Conservation (phyloP, 1,140 invertebrate species). For the Trachymyrmex cornetzi region DNA sequence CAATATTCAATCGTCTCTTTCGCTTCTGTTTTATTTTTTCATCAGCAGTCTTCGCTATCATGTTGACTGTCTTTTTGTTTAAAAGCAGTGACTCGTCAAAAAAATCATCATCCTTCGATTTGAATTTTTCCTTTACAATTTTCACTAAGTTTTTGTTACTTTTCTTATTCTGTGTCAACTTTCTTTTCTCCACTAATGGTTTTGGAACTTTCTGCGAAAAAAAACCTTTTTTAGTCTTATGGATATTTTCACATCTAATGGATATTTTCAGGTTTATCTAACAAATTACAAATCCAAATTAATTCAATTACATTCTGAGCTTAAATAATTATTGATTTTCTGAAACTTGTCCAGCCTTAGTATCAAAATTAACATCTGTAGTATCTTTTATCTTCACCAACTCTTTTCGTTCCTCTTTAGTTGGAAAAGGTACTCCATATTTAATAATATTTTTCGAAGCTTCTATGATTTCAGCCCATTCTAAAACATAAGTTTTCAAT, state of each 20-base stretch:
- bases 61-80: too few relatives aligned
- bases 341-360: too few relatives aligned
- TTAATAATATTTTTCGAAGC: constrained; percentile 4
- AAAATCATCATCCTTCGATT: not conserved
- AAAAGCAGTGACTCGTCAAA: not conserved
- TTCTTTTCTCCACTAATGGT: not conserved
- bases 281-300: too few relatives aligned
- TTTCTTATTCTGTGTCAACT: not conserved
- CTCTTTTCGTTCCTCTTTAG: not conserved
- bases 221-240: not conserved
- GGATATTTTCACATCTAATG: too few relatives aligned
- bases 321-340: too few relatives aligned
- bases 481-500: not conserved
- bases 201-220: not conserved
- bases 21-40: not conserved
- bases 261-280: not conserved
- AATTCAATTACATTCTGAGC: too few relatives aligned
- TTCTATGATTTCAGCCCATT: not conserved
- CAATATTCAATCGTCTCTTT: too few relatives aligned
- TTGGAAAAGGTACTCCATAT: constrained; percentile 6
- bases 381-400: not conserved
- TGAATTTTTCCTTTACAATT: not conserved
- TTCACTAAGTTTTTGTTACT: not conserved
- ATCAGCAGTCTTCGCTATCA: not conserved
- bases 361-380: not conserved